phyloP scores from a whole-genome alignment of 1,140 invertebrate species.

The Papilio machaon region DNA sequence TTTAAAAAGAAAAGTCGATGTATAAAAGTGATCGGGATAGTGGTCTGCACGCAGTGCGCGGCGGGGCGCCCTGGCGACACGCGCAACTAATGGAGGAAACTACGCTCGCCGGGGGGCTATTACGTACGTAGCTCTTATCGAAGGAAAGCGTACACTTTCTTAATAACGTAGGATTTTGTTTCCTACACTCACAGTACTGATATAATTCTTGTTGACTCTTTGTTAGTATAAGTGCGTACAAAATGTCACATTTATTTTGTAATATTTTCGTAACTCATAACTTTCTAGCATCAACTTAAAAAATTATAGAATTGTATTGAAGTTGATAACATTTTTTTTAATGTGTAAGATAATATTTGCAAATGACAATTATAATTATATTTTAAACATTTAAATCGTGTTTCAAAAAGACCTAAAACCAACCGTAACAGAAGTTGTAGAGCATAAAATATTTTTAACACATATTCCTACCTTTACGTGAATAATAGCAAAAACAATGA shows the following conservation, averaged over 20 bases:
- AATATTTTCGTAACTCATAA: background rate
- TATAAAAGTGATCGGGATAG: slow-evolving; percentile 47
- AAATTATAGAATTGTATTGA: too few species aligned
- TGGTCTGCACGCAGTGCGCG: slow-evolving; percentile 57
- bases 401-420: background rate
- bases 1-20: slow-evolving; percentile 48
- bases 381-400: too few species aligned
- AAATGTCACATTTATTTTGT: background rate
- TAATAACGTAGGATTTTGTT: slow-evolving; percentile 64
- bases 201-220: slow-evolving; percentile 38
- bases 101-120: slow-evolving; percentile 61
- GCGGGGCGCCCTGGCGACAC: slow-evolving; percentile 61
- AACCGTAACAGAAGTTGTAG: background rate
- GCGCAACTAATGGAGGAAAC: slow-evolving; percentile 67
- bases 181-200: slow-evolving; percentile 43
- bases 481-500: slow-evolving; percentile 14
- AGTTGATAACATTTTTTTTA: too few species aligned
- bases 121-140: slow-evolving; percentile 65
- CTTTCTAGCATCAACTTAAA: too few species aligned
- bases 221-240: background rate
- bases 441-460: background rate
- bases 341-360: too few species aligned
- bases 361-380: too few species aligned
- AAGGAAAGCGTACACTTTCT: slow-evolving; percentile 61
- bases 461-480: background rate